Conservation (phyloP, 2,797 vertebrate genomes). For the Typhlichthys subterraneus region DNA sequence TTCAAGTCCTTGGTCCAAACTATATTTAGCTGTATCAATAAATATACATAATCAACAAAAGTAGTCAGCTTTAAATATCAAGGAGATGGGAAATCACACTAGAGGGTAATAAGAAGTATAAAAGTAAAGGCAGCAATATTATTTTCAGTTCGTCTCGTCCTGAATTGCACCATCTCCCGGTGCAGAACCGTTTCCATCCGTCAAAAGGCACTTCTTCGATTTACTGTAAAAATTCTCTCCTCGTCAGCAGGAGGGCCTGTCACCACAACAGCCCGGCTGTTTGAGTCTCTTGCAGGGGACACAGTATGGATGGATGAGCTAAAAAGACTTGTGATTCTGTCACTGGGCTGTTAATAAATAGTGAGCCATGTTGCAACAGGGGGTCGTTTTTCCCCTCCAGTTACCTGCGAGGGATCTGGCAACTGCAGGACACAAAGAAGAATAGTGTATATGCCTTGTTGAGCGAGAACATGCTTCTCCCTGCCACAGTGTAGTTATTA, state of each 20-base stretch:
- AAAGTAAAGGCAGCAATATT: slow-evolving; percentile 50
- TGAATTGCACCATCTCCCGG: slow-evolving; percentile 77
- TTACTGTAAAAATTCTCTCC: slow-evolving; percentile 50
- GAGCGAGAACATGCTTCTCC: neutral
- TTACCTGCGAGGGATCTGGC: slow-evolving; percentile 83
- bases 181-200: slow-evolving; percentile 60
- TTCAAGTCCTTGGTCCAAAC: slow-evolving; percentile 49
- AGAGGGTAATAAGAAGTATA: slow-evolving; percentile 55
- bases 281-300: slow-evolving; percentile 61
- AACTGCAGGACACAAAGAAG: slow-evolving; percentile 58
- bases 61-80: slow-evolving; percentile 67
- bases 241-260: slow-evolving; percentile 45
- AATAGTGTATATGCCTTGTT: neutral
- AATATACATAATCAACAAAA: slow-evolving; percentile 70
- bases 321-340: slow-evolving; percentile 61
- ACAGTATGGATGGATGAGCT: slow-evolving; percentile 56
- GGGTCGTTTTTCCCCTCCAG: slow-evolving; percentile 43
- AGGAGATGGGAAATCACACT: slow-evolving; percentile 57
- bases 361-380: slow-evolving; percentile 60
- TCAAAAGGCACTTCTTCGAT: slow-evolving; percentile 34
- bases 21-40: slow-evolving; percentile 67
- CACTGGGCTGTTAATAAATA: slow-evolving; percentile 69
- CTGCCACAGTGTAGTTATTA: slow-evolving; percentile 55
- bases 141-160: slow-evolving; percentile 65
- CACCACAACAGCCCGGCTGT: slow-evolving; percentile 62